Percentiles rank a stretch among this genome's conserved stretches.
Conservation (phyloP, 2,797 vertebrate genomes). For the Betta splendens region DNA sequence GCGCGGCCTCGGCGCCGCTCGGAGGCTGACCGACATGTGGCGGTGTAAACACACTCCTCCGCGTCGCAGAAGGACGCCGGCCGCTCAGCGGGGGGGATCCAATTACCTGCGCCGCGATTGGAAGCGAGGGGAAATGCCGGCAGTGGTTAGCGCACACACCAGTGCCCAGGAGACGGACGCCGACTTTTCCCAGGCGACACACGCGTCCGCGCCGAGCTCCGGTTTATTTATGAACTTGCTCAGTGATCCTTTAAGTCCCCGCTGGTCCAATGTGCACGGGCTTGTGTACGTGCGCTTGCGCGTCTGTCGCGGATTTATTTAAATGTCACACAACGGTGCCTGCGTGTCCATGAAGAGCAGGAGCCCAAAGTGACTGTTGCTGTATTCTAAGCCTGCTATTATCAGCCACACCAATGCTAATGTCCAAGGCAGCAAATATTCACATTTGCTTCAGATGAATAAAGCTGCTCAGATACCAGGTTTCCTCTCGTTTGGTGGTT, state of each 20-base stretch:
- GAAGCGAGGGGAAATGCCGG: constrained; percentile 47
- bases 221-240: constrained; percentile 58
- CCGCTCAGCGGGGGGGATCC: constrained; percentile 44
- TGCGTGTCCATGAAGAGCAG: constrained; percentile 1
- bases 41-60: constrained; percentile 58
- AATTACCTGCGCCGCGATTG: constrained; percentile 64
- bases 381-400: constrained; percentile 10
- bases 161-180: constrained; percentile 47
- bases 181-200: constrained; percentile 6
- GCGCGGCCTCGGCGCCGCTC: no score
- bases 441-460: constrained; percentile 5
- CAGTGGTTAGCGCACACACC: constrained; percentile 56
- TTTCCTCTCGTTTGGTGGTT: constrained; percentile 34
- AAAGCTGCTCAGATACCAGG: constrained; percentile 29
- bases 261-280: constrained; percentile 17
- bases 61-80: constrained; percentile 36
- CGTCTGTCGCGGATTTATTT: constrained; percentile 8
- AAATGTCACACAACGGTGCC: constrained; percentile 28
- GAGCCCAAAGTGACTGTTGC: constrained; percentile 1
- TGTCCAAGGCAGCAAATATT: constrained; percentile 7
- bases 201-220: constrained; percentile 29
- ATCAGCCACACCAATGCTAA: constrained; percentile 6
- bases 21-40: constrained; percentile 51
- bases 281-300: constrained; percentile 11
- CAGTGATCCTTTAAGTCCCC: constrained; percentile 51